Evolutionary conservation across 2,113 vertebrate genomes (phyloP), one percentile per base, ranked within the genome.

Genomic region (Notarius quadriscutis): DNA sequence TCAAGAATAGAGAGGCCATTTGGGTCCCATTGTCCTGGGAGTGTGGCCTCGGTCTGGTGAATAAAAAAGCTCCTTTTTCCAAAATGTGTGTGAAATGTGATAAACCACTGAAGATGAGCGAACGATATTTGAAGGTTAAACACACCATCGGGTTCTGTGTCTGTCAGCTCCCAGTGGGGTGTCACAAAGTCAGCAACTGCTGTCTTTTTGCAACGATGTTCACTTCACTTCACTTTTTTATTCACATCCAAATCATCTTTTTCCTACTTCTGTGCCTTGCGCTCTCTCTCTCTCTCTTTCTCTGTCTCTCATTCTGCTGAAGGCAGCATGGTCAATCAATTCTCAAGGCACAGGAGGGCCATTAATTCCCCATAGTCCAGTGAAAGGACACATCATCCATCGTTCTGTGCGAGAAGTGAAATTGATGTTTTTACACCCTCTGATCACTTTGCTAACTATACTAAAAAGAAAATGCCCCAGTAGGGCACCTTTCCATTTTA

Each of bases 91-190:
- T 78, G 80, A 89, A 89, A 86, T 60, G 82, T 25, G 75, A 85
- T 83, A 88, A 82, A 89, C 63, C 72, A 55, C 83, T 90, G 84
- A 88, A 83, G 79, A 88, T 88, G 58, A 86, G 81, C 92, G 92
- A 87, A 87, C 91, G 89, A 92, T 93, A 85, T 87, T 86, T 90
- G 79, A 91, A 91, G 83, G 83, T 89, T 87, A 83, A 90, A 87
- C 67, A 74, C 79, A 84, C 67, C 86, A 86, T 83, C 83, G 15
- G 58, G 67, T 30, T 81, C 25, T n/a, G 30, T 74, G 72, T 74
- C 81, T 88, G 69, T 86, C 84, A 63, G 22, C 48, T 57, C 65
- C 71, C 77, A 25, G 18, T 25, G 50, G 75, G 62, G 86, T 67
- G 83, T 75, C 72, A 86, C 65, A 75, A 86, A 87, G 88, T 89